Conservation (phyloP, 2,888 invertebrate species). For the Andricus curvator region DNA sequence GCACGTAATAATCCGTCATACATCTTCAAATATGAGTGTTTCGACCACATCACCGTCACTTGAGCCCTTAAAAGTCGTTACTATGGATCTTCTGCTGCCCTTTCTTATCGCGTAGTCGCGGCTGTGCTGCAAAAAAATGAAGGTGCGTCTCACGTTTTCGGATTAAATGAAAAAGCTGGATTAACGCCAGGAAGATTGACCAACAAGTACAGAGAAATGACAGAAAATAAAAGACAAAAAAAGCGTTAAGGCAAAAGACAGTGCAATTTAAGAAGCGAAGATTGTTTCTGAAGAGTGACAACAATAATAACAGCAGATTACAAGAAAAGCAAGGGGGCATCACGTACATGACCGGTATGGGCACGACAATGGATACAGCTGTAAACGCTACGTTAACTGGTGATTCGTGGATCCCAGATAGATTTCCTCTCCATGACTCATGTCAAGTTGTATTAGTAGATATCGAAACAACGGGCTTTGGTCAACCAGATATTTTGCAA, state of each 20-base stretch:
- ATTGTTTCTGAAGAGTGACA: background rate
- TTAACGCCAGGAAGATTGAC: conserved; percentile 41
- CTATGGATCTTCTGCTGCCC: conserved; percentile 43
- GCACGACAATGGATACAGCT: too few relatives aligned
- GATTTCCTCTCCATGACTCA: conserved; percentile 40
- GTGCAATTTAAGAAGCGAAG: conserved; percentile 16
- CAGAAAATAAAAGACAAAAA: conserved; percentile 13
- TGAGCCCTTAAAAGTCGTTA: conserved; percentile 44
- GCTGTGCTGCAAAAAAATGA: conserved; percentile 48
- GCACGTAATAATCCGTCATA: conserved; percentile 8
- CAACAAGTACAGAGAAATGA: conserved; percentile 30
- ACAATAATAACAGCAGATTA: too few relatives aligned
- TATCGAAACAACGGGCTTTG: conserved; percentile 51
- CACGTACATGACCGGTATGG: too few relatives aligned
- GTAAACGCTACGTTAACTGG: too few relatives aligned
- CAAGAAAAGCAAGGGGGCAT: too few relatives aligned
- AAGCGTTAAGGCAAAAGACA: conserved; percentile 10
- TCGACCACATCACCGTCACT: conserved; percentile 45
- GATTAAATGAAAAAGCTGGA: conserved; percentile 42
- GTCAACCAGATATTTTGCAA: conserved; percentile 42
- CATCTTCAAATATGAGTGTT: conserved; percentile 43
- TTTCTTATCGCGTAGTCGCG: conserved; percentile 33
- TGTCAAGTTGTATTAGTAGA: conserved; percentile 35
- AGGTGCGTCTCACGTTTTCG: conserved; percentile 26
- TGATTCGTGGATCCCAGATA: background rate